These are phyloP conservation scores for Xenus cinereus DNA, from an alignment of 2,113 vertebrate genomes.

Conservation along the genomic window DNA sequence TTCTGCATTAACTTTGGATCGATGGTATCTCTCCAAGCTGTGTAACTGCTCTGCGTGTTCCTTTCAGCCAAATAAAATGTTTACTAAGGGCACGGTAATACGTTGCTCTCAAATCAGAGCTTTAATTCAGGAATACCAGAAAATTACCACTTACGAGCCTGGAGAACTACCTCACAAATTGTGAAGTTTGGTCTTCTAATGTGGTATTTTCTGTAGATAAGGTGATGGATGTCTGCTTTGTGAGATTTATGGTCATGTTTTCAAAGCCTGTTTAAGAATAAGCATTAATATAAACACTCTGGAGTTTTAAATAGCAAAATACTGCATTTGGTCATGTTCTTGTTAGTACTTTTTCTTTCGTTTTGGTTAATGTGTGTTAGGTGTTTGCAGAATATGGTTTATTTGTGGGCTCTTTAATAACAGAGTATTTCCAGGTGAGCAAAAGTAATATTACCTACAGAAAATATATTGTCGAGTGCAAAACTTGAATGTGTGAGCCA, in stretches of 20 bases:
- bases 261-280: neutral
- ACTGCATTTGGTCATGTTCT: neutral
- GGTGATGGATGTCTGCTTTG: neutral
- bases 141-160: neutral
- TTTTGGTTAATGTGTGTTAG: neutral
- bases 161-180: neutral
- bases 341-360: neutral
- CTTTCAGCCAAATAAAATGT: neutral
- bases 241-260: neutral
- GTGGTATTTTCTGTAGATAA: neutral
- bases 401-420: neutral
- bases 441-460: neutral
- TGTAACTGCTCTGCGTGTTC: neutral
- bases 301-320: neutral
- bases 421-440: neutral
- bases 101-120: neutral
- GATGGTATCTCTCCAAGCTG: neutral
- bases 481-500: rapidly evolving
- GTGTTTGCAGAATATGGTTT: neutral
- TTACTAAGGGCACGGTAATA: neutral
- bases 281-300: neutral
- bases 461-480: neutral
- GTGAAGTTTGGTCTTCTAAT: neutral
- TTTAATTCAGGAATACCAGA: neutral
- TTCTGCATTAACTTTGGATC: neutral